A percentile compares a stretch with the other conserved stretches of the same genome.
Evolutionary conservation across 2,888 invertebrate species (phyloP).

Genomic region (Papilio gigon): DNA sequence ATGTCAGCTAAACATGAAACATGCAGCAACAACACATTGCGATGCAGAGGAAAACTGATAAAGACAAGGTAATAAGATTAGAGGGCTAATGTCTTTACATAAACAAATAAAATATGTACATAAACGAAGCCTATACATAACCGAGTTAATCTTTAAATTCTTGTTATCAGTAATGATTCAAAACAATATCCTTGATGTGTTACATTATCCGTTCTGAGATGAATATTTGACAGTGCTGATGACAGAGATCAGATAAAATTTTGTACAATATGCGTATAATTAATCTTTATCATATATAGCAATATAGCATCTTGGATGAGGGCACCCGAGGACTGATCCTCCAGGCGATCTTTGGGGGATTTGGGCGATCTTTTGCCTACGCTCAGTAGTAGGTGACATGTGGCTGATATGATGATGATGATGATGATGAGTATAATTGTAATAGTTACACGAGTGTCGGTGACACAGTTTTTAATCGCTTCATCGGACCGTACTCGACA

Average conservation of each 20-base stretch:
- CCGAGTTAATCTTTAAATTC: constrained; percentile 12
- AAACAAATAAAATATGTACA: constrained; percentile 28
- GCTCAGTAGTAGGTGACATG: too few relatives aligned
- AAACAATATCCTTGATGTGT: background rate
- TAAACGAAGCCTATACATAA: constrained; percentile 15
- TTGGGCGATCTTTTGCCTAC: too few relatives aligned
- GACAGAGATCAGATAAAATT: background rate
- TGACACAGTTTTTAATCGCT: too few relatives aligned
- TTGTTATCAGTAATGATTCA: constrained; percentile 1
- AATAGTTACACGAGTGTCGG: too few relatives aligned
- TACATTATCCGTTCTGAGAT: background rate
- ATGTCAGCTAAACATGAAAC: background rate
- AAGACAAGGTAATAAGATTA: constrained; percentile 32
- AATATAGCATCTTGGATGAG: too few relatives aligned
- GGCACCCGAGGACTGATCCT: too few relatives aligned
- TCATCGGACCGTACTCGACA: too few relatives aligned
- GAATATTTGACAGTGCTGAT: background rate
- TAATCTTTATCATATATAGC: too few relatives aligned
- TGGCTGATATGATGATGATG: too few relatives aligned
- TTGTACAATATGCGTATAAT: background rate
- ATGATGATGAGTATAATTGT: too few relatives aligned
- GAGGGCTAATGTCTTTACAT: constrained; percentile 29
- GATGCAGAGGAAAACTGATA: constrained; percentile 32
- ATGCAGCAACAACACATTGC: background rate
- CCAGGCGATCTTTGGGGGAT: too few relatives aligned